These are phyloP conservation scores for Cotesia congregata DNA, from an alignment of 2,888 invertebrate species.

Conservation along the genomic window DNA sequence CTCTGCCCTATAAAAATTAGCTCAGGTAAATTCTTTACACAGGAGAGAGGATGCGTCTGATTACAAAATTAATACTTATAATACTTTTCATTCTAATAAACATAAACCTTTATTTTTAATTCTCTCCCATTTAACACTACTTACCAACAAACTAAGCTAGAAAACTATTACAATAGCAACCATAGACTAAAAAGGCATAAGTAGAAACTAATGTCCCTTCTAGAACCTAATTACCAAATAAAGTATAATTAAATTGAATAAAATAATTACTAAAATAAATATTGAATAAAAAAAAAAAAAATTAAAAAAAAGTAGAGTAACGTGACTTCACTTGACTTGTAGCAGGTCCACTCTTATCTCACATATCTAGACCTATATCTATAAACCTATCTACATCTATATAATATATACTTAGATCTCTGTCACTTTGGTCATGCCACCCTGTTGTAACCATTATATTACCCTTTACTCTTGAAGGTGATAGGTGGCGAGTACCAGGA, in stretches of 20 bases:
- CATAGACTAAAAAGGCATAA: background rate
- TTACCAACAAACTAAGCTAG: background rate
- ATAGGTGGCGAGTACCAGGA: constrained; percentile 99
- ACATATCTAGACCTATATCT: background rate
- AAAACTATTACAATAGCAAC: background rate
- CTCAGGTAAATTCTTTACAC: constrained; percentile 17
- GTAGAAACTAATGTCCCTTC: no score
- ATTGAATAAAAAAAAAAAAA: background rate
- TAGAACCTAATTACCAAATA: no score
- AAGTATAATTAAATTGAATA: no score
- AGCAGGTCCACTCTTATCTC: background rate
- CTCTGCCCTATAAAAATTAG: constrained; percentile 11
- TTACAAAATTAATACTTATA: constrained; percentile 26
- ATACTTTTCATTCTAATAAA: background rate
- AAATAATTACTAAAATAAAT: no score
- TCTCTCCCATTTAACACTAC: no score
- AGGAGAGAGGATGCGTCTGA: constrained; percentile 18
- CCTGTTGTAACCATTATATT: constrained; percentile 79
- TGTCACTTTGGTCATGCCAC: constrained; percentile 63
- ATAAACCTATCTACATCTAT: background rate
- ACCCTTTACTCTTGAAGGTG: constrained; percentile 96
- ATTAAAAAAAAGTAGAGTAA: background rate
- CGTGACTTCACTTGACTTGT: constrained; percentile 6
- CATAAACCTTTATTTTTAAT: no score
- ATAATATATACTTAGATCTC: constrained; percentile 23